Base-by-base conservation (phyloP, 2,113 vertebrate genomes). In the Solea solea region DNA sequence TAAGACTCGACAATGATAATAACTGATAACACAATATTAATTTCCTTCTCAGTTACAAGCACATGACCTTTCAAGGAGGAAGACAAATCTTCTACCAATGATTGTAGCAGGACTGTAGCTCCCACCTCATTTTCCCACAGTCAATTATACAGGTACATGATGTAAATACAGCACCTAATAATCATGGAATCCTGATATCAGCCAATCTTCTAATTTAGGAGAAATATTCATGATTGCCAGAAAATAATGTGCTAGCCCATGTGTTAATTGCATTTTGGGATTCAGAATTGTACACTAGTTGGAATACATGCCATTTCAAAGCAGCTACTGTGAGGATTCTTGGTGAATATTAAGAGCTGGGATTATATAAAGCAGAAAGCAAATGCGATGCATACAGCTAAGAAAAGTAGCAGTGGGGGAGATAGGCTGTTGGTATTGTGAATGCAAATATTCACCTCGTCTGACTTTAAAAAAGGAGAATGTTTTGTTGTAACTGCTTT, bases 191-290 rank as follows among this genome's bases (percentile, higher is more conserved):
- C 44, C 45, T 69, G 67, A 8, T 90, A 92, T 87, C 86, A 42
- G 51, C 66, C 73, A 42, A 85, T 89, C 83, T 80, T 76, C 77
- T 90, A 68, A 88, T 89, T 89, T 84, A 34, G 28, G 45, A 56
- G 63, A 78, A 84, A 83, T 79, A 15, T 89, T 81, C 59, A 79
- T 11, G 4, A 66, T 80, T 51, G 81, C 59, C 62, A 73, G 52
- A 63, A 73, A 88, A 89, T 88, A 87, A 83, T 81, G 63, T 50
- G 42, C 74, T 88, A 82, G 83, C 86, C 86, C 61, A 84, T 72
- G 84, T 87, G 86, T 89, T 93, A 91, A 92, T 91, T 90, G 74
- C 86, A 85, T 91, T 86, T 81, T 40, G 44, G 83, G 72, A 85
- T 74, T 78, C 39, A 46, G 78, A 90, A 83, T 79, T 81, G 79